Evolutionary conservation across 1,140 invertebrate species (phyloP).

Genomic region (Geopemphigus sp.): DNA sequence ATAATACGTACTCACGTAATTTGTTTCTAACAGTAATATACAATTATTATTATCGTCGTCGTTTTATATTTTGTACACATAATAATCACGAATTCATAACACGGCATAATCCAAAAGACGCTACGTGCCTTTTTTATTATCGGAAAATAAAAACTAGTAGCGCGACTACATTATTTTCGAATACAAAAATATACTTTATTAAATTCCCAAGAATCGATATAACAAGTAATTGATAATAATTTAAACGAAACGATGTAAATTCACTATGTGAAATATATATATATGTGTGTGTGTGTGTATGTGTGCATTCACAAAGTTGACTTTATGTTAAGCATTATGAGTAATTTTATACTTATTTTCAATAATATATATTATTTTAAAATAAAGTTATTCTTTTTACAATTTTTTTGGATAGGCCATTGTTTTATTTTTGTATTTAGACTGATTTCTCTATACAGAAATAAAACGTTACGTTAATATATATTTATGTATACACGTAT

Average conservation of each 20-base stretch:
- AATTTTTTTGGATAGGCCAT: neutral
- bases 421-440: neutral
- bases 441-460: neutral
- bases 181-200: conserved; percentile 30
- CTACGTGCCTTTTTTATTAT: neutral
- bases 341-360: too few species aligned
- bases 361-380: too few species aligned
- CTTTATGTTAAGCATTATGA: neutral
- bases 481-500: too few species aligned
- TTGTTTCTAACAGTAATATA: too few species aligned
- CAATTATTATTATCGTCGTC: neutral
- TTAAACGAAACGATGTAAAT: conserved; percentile 6
- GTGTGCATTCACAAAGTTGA: neutral
- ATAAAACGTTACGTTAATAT: neutral
- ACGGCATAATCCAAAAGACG: too few species aligned
- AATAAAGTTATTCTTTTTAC: neutral
- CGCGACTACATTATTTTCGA: too few species aligned
- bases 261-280: neutral
- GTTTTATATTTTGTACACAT: too few species aligned
- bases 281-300: neutral
- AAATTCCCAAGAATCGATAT: neutral
- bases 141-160: neutral
- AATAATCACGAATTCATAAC: too few species aligned
- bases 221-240: neutral
- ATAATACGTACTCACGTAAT: too few species aligned